Evolutionary conservation across 2,797 vertebrate genomes (phyloP).

Genomic region (Anisognathus igniventris): DNA sequence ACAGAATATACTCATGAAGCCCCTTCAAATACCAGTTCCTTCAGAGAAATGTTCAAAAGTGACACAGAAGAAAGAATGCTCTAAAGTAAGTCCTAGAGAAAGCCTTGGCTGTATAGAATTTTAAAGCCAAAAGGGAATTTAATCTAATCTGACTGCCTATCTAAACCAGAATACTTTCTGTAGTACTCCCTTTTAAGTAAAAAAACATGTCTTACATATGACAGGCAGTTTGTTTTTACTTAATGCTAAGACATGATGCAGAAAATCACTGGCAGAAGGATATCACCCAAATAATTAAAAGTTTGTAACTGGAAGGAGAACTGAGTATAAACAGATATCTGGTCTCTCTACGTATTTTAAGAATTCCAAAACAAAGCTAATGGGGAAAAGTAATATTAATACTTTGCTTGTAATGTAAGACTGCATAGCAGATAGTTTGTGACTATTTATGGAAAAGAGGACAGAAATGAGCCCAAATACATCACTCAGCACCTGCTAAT

Average conservation of each 20-base stretch:
- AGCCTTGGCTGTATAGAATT: not conserved
- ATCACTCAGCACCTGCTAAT: not conserved
- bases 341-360: not conserved
- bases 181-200: not conserved
- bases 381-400: not conserved
- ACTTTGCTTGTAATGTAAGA: not conserved
- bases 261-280: not conserved
- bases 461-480: not conserved
- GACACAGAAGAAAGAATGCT: not conserved
- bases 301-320: not conserved
- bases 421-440: not conserved
- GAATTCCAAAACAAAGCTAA: not conserved
- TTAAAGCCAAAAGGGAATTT: not conserved
- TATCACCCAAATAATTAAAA: not conserved
- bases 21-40: not conserved
- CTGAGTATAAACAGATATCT: not conserved
- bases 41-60: not conserved
- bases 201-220: not conserved
- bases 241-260: not conserved
- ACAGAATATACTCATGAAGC: not conserved
- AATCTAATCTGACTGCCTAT: not conserved
- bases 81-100: not conserved
- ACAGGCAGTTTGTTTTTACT: not conserved
- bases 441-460: not conserved
- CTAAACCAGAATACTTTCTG: not conserved